Evolutionary conservation across 1,140 invertebrate species (phyloP), one percentile per base, ranked within the genome.

Genomic region (Bombus sibiricus): DNA sequence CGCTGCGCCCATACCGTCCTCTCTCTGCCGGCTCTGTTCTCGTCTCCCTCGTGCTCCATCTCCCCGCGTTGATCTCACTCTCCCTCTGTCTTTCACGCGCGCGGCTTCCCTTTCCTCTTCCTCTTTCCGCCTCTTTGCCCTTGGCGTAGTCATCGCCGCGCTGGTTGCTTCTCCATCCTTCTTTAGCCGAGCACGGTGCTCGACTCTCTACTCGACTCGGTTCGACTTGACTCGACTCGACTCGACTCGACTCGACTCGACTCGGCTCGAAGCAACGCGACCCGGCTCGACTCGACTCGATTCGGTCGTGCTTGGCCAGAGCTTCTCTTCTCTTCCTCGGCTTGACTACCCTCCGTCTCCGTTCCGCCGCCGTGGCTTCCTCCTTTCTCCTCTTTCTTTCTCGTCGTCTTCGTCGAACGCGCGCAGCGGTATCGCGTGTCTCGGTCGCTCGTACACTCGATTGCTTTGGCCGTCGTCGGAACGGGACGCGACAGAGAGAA

Each of bases 1-100:
- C 88, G 90, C 89, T 87, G 78, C 86, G 85, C 89, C 94, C 94
- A 95, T 94, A 94, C 95, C 94, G 93, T 93, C 81, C 81, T 47
- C 83, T 72, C 59, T 28, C 43, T 77, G 66, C 13, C 66, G 32
- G n/a, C 25, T 62, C 15, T 47, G 13, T 77, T 37, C 28, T 37
- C 28, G 28, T 78, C 75, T 62, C 59, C 12, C n/a, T 78, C 28
- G n/a, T 25, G 18, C 73, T 12, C 74, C 18, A 22, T n/a, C 37
- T 62, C 57, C 57, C 37, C 53, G 37, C 57, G 32, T 77, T 57
- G 72, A 69, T 62, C 66, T 85, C 77, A 39, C 47, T 79, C 69
- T 53, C 37, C 66, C 77, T 85, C 76, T 85, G 59, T 68, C 85
- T 78, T 69, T 74, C 93, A 94, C 94, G 81, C 81, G 81, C 83